Base-by-base conservation (phyloP, 2,888 invertebrate species). In the Macaria liturata region DNA sequence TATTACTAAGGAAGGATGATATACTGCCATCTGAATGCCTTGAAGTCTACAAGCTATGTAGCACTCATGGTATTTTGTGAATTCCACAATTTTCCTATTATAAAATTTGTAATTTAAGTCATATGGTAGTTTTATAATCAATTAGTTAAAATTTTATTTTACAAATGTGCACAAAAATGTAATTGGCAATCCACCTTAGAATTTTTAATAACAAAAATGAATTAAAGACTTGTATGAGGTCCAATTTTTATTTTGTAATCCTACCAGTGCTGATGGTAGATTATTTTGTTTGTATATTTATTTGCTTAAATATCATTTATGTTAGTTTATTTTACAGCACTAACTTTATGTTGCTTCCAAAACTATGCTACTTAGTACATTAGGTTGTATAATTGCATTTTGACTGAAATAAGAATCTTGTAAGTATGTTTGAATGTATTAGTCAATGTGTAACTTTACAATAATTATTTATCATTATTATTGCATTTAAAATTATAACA, bases 301-400 rank as follows among this genome's bases (percentile, higher is more conserved):
- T 84, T 79, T 80, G 81, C 87, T 88, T 86, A 80, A 80, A 85
- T 64, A 80, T 78, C 70, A 71, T 72, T 74, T 58, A 74, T 74
- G 74, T 74, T 77, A 76, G 74, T 71, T 71, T 78, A 42, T 37
- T 78, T 77, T 72, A 78, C 75, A 86, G 86, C 87, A 89, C 86
- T 88, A 85, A 83, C 83, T 74, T 78, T 88, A 88, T 79, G 79
- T 85, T 84, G 89, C 89, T 91, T 89, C 86, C 78, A 83, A 84
- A 84, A 78, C 71, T 83, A 81, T 80, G 81, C 84, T 84, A 80
- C 70, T 81, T 86, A 84, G 83, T 75, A 8, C 8, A 42, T 67
- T 85, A 84, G 81, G 69, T 80, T 81, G 83, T 83, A 80, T 74
- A 84, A 79, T 71, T 87, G 84, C 80, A 84, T 83, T 83, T 78